Base-by-base conservation (phyloP, 2,113 vertebrate genomes). In the Mastomys coucha region DNA sequence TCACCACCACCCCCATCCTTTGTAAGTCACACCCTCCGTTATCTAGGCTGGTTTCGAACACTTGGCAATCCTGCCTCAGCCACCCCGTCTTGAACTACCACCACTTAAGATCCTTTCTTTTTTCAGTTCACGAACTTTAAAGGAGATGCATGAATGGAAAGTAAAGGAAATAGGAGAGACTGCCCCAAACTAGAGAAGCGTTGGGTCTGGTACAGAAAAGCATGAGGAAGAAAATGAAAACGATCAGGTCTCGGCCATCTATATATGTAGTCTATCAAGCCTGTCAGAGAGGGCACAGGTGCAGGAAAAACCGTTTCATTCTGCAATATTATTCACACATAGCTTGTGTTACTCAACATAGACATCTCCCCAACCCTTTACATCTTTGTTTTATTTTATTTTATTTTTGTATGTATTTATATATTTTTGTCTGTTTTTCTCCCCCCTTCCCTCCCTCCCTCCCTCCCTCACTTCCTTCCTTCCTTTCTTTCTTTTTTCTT, bases 1-100 rank as follows among this genome's bases (percentile, higher is more conserved):
- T 7, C 65, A 13, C 14, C 73, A 24, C 4, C 39, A 3, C 13
- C 22, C 0, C 2, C n/a, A 53, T 22, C 2, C 33, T 5, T 28
- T 19, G 51, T 45, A 53, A 39, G 20, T 10, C 33, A 7, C 51
- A 60, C n/a, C 53, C 24, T 89, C 87, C 16, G 3, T 20, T 39
- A 53, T 39, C 36, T 28, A 58, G n/a, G n/a, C 87, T 75, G n/a
- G 2, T 73, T 76, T 76, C 2, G 2, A 75, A 56, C 69, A 72
- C 86, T 53, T 53, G 33, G 20, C 20, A 20, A 19, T 49, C 69
- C 51, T 73, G 14, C n/a, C n/a, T 89, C 87, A 58, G 8, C 14
- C 51, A 58, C 7, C 26, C n/a, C 1, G 17, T 20, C 26, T 22
- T 36, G 45, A 88, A 8, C 2, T 51, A 39, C 67, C 33, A 22